Evolutionary conservation across 2,113 vertebrate genomes (phyloP).

Genomic region (Cephalopterus ornatus): DNA sequence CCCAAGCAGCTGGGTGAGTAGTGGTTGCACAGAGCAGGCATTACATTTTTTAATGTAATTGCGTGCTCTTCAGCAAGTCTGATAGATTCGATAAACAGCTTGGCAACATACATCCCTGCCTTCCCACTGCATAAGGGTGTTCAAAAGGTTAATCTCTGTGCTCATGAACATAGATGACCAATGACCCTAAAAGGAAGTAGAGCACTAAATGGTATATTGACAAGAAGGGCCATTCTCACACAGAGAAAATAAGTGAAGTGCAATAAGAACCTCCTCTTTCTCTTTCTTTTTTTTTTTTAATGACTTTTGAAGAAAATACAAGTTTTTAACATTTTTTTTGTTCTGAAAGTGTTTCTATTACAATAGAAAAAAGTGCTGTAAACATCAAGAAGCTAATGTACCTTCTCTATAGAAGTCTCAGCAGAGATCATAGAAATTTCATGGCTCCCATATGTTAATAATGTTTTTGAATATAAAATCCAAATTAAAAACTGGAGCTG

Average conservation of each 20-base stretch:
- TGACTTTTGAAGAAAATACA: neutral
- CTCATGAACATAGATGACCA: neutral
- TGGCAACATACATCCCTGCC: neutral
- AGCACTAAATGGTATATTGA: neutral
- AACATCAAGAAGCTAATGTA: conserved; percentile 65
- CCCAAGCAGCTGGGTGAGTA: neutral
- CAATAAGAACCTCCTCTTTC: neutral
- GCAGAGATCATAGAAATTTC: conserved; percentile 67
- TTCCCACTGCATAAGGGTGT: neutral
- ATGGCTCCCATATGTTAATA: conserved; percentile 74
- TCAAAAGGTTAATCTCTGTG: neutral
- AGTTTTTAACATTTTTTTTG: neutral
- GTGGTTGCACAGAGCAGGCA: neutral
- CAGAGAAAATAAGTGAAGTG: neutral
- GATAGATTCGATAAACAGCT: neutral
- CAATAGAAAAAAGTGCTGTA: conserved; percentile 38
- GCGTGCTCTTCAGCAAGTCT: neutral
- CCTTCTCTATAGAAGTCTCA: conserved; percentile 63
- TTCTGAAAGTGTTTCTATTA: conserved; percentile 20
- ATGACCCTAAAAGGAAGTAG: conserved; percentile 17
- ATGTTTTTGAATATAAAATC: conserved; percentile 78
- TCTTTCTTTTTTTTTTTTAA: neutral
- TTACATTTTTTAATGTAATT: neutral
- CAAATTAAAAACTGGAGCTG: conserved; percentile 80
- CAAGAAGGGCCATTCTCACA: neutral